Evolutionary conservation across 64 coral and sea anemone species (phyloP), one percentile per base, ranked within the genome.

Genomic region (Catalaphyllia jardinei): DNA sequence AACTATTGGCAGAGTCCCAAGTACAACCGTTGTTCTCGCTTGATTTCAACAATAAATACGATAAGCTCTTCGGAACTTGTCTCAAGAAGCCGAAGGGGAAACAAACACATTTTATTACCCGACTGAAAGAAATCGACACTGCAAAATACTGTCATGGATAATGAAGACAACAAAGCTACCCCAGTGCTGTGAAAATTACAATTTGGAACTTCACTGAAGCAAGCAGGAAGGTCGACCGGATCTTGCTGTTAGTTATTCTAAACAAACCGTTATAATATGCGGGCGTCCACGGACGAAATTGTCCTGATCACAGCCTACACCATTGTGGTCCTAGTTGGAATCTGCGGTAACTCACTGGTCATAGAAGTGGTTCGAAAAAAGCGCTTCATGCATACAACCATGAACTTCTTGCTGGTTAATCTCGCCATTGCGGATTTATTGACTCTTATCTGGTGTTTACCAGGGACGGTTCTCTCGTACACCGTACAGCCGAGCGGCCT

Each of bases 341-440:
- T 94, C 2, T 67, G 79, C 11, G 92, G 92, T 0, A 94, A 94
- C 28, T 78, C 57, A 22, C 73, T 94, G 3, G 88, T 94, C 8
- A 65, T 90, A 62, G 27, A 52, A n/a, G 87, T 94, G 0, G 87
- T 94, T 18, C 89, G 78, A 31, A 90, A 49, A 72, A 94, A 76
- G 27, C 79, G 88, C 2, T 86, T 80, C 51, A 78, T 94, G 79
- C 87, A 94, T 24, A 86, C 92, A 1, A 90, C 92, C 16, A 94
- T 88, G 14, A 94, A 94, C 50, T 94, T 88, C 73, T 62, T 94
- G 50, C 73, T 94, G 0, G 88, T 73, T 8, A 94, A 94, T 75
- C 59, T 94, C 22, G 87, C 92, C 31, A 82, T 90, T 8, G 87
- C 87, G 0, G 92, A 94, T 80, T 52, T 94, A 28, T 65, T 94